Evolutionary conservation across 2,888 invertebrate species (phyloP), one percentile per base, ranked within the genome.

Genomic region (Elysia crispata): DNA sequence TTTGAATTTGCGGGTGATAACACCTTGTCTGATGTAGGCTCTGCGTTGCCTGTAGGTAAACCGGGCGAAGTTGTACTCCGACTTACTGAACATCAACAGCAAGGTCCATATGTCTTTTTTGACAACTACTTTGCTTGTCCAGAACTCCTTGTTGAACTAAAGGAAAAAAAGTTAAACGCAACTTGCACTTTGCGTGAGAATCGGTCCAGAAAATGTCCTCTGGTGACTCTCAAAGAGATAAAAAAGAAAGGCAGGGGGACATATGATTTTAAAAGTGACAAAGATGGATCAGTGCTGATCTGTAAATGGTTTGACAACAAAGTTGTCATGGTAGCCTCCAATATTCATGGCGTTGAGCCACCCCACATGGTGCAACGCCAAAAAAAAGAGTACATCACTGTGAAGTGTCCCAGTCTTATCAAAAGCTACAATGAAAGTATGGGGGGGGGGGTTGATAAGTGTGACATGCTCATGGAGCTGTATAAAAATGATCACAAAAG

Each of bases 171-270:
- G 1, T 23, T 60, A 23, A 23, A 70, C 69, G 76, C 60, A n/a
- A 77, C 80, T 18, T 80, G 80, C 72, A 80, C 80, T 15, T 20
- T 80, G 18, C 75, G 80, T 41, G 41, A 41, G 11, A 60, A 60
- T 60, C 5, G 60, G 15, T 60, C 60, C 3, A 60, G 60, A 23
- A 66, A 66, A 23, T 66, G 66, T 30, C 66, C 66, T 28, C 15
- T 15, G 25, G 25, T 28, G 8, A 6, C 15, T 28, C 25, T 66
- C 23, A 66, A 66, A 15, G 66, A 66, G 6, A 66, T 66, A 28
- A 66, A 66, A 28, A 66, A 66, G 66, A 28, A 25, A 20, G 66
- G 66, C 5, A 25, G 66, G 66, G 66, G 66, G 30, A 5, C 66
- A 66, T 66, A 28, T 66, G 66, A 66, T 28, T 66, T 28, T 66